A percentile compares a stretch with the other conserved stretches of the same genome.
Evolutionary conservation across 2,888 invertebrate genomes (phyloP).

Genomic region (Aporophyla lueneburgensis): DNA sequence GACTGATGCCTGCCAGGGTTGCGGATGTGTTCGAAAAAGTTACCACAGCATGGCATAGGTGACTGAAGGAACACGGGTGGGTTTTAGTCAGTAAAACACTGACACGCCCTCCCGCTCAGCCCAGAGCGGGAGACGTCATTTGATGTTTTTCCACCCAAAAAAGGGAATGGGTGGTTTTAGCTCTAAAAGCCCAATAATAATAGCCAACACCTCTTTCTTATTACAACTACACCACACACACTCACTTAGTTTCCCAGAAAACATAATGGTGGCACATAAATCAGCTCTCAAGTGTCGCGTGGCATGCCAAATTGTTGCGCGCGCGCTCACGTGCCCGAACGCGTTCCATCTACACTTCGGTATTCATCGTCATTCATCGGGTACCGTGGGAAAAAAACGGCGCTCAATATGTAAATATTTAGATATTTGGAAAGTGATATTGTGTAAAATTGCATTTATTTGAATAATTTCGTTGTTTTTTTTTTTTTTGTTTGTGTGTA

Average conservation of each 20-base stretch:
- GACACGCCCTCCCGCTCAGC: no score
- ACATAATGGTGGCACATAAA: constrained; percentile 54
- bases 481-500: not conserved
- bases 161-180: no score
- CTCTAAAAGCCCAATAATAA: not conserved
- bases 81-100: no score
- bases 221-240: constrained; percentile 25
- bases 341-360: constrained; percentile 61
- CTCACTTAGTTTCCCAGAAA: constrained; percentile 49
- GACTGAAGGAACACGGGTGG: no score
- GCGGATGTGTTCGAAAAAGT: no score
- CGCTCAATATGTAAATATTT: constrained; percentile 43
- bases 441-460: constrained; percentile 17
- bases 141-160: no score
- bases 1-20: no score
- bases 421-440: constrained; percentile 57
- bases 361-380: constrained; percentile 55
- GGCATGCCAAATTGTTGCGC: constrained; percentile 71
- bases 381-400: constrained; percentile 61
- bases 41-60: no score
- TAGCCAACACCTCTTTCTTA: not conserved
- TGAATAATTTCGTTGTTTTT: not conserved
- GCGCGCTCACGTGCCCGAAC: constrained; percentile 60
- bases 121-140: no score
- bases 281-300: constrained; percentile 65